Evolutionary conservation across 2,888 invertebrate species (phyloP).

Genomic region (Drosophila meridiana): DNA sequence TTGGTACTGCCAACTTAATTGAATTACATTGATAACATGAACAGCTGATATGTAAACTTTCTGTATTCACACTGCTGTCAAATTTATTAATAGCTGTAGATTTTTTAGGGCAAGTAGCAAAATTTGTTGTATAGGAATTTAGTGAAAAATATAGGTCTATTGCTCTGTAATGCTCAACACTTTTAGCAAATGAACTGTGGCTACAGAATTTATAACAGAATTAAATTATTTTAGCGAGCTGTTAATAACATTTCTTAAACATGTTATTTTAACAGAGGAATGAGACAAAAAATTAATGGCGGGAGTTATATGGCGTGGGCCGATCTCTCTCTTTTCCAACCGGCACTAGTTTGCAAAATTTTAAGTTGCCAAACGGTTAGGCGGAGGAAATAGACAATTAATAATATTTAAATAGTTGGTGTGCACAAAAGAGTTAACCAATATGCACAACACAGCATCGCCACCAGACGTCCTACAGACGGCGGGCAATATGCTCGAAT

Average conservation of each 20-base stretch:
- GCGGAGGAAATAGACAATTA: background rate
- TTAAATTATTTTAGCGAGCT: background rate
- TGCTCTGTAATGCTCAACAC: too few species aligned
- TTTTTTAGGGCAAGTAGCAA: background rate
- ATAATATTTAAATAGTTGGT: conserved; percentile 5
- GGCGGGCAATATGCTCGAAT: conserved; percentile 92
- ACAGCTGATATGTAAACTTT: conserved; percentile 6
- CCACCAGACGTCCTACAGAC: conserved; percentile 90
- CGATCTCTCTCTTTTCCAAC: conserved; percentile 34
- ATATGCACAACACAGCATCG: conserved; percentile 75
- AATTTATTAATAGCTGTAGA: background rate
- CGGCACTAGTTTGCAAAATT: conserved; percentile 51
- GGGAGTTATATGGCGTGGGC: conserved; percentile 61
- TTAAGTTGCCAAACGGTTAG: conserved; percentile 1
- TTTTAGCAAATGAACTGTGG: background rate
- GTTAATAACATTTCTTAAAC: conserved; percentile 29
- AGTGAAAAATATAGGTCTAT: background rate
- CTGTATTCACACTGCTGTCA: background rate
- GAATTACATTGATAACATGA: background rate
- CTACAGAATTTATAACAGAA: too few species aligned
- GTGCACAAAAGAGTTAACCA: background rate
- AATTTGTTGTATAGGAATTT: background rate
- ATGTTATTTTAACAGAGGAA: conserved; percentile 24
- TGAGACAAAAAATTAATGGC: conserved; percentile 50
- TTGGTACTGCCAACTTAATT: conserved; percentile 23